Evolutionary conservation across 2,113 vertebrate genomes (phyloP), one percentile per base, ranked within the genome.

Genomic region (Xenopus laevis): DNA sequence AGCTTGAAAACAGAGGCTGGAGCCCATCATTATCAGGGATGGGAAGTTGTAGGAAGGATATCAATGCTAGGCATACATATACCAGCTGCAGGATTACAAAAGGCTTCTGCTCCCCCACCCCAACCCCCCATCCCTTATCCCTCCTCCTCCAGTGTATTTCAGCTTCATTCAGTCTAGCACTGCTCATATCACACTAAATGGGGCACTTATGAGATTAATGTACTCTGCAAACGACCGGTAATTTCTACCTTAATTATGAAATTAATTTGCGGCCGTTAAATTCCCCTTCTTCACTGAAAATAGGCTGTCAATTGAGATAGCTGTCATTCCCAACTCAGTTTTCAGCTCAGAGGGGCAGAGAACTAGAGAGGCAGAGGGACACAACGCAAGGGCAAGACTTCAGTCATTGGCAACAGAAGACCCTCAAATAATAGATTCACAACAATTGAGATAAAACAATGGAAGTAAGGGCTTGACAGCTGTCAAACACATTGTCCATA

Each of bases 221-320:
- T 74, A 50, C 74, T 70, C 70, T 64, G 71, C 62, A 80, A 74
- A 78, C 53, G 65, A 78, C 46, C 13, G 47, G 74, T 71, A 79
- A 80, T 80, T 82, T 79, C 71, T 69, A 66, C 71, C 71, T 67
- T 70, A 74, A 80, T 80, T 79, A 71, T 68, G 50, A 74, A 76
- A 74, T 70, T 57, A 76, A 70, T 80, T 78, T 72, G 71, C 72
- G 66, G 72, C 72, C 71, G 58, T 65, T 55, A 27, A 75, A 65
- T 57, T 78, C 75, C 70, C 77, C 77, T 65, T 33, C 67, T 79
- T 74, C 73, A 76, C 66, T 63, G 30, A 62, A 76, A 69, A 63
- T 23, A 76, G 59, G 66, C 59, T 57, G 59, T 68, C 72, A 61
- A 20, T 58, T 65, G 55, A 66, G 72, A 50, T 10, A 59, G 65